These are phyloP conservation scores for Cossypha polioptera DNA, from an alignment of 2,797 vertebrate species.

Conservation along the genomic window DNA sequence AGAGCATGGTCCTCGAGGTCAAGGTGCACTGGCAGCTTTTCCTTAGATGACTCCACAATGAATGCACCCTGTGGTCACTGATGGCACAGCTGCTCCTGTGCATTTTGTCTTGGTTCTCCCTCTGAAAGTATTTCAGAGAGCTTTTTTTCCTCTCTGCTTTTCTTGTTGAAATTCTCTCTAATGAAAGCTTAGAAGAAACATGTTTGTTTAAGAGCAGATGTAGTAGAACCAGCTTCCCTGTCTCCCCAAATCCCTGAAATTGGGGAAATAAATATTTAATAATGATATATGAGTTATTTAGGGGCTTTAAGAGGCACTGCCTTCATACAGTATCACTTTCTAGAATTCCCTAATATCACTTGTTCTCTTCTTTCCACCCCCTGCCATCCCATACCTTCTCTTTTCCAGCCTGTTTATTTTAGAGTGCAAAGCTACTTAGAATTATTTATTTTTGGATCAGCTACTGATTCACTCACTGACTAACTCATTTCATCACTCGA, in stretches of 20 bases:
- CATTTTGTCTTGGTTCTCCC: neutral
- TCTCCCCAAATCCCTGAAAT: neutral
- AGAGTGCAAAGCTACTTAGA: slow-evolving; percentile 41
- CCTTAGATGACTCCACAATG: fast-evolving
- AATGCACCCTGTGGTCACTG: neutral
- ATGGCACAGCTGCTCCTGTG: neutral
- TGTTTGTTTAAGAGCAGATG: neutral
- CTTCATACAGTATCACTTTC: neutral
- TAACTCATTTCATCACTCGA: slow-evolving; percentile 53
- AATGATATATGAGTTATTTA: neutral
- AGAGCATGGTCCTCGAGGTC: neutral
- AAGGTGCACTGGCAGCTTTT: neutral
- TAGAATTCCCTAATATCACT: neutral
- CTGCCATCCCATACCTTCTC: neutral
- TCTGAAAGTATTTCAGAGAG: neutral
- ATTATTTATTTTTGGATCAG: slow-evolving; percentile 65
- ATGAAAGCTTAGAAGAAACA: neutral
- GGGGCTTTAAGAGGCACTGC: neutral
- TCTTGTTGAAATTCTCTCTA: neutral
- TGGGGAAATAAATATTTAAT: neutral
- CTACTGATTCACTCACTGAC: slow-evolving; percentile 59
- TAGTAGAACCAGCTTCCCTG: neutral
- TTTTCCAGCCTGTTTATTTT: slow-evolving; percentile 47
- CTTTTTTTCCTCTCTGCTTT: neutral
- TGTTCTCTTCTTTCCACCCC: neutral